A percentile compares a stretch with the other conserved stretches of the same genome.
phyloP scores from a whole-genome alignment of 2,888 invertebrate genomes.

The Caenorhabditis sp. region DNA sequence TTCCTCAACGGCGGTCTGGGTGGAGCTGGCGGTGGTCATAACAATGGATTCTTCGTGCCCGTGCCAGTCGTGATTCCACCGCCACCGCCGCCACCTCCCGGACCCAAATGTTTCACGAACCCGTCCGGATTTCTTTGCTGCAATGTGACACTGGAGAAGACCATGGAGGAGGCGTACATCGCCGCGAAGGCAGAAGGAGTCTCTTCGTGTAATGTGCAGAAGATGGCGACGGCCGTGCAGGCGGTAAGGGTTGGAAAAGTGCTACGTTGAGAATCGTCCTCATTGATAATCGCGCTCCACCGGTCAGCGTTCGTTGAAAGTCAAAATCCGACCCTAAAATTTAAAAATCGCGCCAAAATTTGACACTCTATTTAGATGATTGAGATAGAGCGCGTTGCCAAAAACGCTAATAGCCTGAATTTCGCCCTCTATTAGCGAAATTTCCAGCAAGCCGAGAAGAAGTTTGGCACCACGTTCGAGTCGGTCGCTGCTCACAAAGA shows the following conservation, averaged over 20 bases:
- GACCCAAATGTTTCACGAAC: constrained; percentile 76
- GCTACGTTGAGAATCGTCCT: too few relatives aligned
- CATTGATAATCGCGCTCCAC: too few relatives aligned
- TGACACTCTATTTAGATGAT: background rate
- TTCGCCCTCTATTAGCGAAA: too few relatives aligned
- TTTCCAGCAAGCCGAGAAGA: constrained; percentile 72
- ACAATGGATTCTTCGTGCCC: constrained; percentile 73
- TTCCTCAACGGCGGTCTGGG: constrained; percentile 63
- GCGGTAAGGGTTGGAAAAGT: constrained; percentile 49
- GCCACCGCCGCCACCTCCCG: constrained; percentile 77
- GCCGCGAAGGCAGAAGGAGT: constrained; percentile 70
- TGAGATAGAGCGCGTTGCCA: background rate
- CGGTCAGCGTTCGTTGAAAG: too few relatives aligned
- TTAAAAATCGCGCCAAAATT: too few relatives aligned
- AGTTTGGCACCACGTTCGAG: constrained; percentile 73
- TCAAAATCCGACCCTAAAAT: too few relatives aligned
- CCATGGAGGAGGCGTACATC: constrained; percentile 72
- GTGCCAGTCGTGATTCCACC: constrained; percentile 78
- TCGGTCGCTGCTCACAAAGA: constrained; percentile 74
- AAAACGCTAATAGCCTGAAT: too few relatives aligned
- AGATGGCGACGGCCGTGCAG: constrained; percentile 75
- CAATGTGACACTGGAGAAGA: constrained; percentile 74
- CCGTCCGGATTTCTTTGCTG: constrained; percentile 76
- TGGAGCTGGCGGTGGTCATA: constrained; percentile 38
- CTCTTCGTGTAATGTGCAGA: constrained; percentile 75